Conservation (phyloP, 2,113 vertebrate genomes). For the Platanista minor region DNA sequence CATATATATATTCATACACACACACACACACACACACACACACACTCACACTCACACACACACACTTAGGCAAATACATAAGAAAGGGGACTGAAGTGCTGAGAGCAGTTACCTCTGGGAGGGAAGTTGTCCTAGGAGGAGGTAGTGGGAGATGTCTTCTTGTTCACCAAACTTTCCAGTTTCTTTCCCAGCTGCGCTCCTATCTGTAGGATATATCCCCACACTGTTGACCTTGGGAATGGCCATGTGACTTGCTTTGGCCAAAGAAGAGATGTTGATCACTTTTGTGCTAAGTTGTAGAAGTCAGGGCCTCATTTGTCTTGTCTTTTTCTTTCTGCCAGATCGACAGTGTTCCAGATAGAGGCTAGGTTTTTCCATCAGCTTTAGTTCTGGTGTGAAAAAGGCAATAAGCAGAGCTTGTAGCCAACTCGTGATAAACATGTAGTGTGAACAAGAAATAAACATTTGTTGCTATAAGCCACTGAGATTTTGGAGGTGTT, state of each 20-base stretch:
- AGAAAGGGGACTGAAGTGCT: neutral
- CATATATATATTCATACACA: neutral
- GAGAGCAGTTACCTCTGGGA: neutral
- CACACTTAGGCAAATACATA: neutral
- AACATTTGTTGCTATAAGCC: neutral
- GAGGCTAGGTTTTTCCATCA: neutral
- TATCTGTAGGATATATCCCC: neutral
- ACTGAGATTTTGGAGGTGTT: neutral
- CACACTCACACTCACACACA: too few species aligned
- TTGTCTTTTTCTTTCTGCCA: neutral
- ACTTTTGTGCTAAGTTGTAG: neutral
- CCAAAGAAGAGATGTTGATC: neutral
- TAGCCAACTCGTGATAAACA: neutral
- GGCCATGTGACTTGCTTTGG: neutral
- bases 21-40: neutral
- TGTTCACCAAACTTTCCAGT: neutral
- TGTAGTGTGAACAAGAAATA: neutral
- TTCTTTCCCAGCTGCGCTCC: neutral
- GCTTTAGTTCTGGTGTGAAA: slow-evolving; percentile 12
- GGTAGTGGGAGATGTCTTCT: neutral
- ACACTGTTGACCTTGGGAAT: neutral
- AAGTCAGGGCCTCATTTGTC: neutral
- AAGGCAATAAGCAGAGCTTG: neutral
- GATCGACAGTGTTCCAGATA: neutral
- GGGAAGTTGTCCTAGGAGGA: neutral